Evolutionary conservation across 2,888 invertebrate genomes (phyloP).

Genomic region (Platycnemis pennipes): DNA sequence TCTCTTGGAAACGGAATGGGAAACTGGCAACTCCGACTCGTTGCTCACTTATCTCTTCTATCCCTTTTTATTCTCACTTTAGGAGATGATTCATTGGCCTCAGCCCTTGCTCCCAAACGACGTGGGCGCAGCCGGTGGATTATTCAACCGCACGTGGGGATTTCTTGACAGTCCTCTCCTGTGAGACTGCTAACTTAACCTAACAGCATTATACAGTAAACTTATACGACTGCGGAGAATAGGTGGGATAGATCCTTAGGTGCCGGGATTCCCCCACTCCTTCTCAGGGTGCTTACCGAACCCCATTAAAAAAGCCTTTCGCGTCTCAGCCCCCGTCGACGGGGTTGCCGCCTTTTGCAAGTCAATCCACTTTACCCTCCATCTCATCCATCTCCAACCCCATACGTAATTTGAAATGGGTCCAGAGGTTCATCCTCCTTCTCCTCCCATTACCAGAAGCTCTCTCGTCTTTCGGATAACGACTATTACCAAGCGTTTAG

Average conservation of each 20-base stretch:
- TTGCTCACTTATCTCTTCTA: background rate
- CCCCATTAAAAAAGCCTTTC: background rate
- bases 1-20: background rate
- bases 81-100: background rate
- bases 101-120: background rate
- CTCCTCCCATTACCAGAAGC: background rate
- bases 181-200: background rate
- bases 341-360: background rate
- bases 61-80: background rate
- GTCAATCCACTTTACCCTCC: background rate
- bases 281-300: background rate
- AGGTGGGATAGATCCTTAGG: background rate
- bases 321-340: background rate
- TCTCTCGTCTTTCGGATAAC: background rate
- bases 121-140: background rate
- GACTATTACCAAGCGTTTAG: constrained; percentile 5
- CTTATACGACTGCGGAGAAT: background rate
- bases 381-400: background rate
- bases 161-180: background rate
- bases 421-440: background rate
- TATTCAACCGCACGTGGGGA: background rate
- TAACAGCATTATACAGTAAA: constrained; percentile 1
- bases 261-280: background rate
- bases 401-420: background rate
- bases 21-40: background rate